phyloP scores from a whole-genome alignment of 2,888 invertebrate genomes.

The Linyphia triangularis region DNA sequence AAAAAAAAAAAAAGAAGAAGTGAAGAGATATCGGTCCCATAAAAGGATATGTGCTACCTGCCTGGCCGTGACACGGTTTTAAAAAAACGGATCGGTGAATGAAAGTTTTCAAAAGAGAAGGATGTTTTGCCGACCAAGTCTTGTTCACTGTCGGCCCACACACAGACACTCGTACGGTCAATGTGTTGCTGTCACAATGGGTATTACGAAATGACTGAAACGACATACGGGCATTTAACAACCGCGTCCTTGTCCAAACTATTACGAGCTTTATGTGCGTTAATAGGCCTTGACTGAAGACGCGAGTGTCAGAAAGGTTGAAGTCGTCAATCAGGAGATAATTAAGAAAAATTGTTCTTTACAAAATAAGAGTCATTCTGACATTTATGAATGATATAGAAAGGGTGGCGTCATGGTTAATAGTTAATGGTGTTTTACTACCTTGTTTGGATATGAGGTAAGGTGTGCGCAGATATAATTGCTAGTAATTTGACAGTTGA shows the following conservation, averaged over 20 bases:
- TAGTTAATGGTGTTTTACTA: no score
- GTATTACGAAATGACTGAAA: not conserved
- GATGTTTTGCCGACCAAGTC: not conserved
- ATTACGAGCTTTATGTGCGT: not conserved
- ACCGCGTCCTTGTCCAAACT: not conserved
- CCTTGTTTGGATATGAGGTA: no score
- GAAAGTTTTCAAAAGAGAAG: not conserved
- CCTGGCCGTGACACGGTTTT: constrained; percentile 40
- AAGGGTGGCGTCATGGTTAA: not conserved
- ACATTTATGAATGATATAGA: no score
- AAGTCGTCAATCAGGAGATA: not conserved
- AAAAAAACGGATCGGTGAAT: not conserved
- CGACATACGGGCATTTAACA: not conserved
- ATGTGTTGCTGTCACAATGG: not conserved
- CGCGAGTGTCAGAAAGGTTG: no score
- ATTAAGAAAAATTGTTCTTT: not conserved
- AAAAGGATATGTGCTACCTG: constrained; percentile 26
- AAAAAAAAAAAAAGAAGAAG: not conserved
- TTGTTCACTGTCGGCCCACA: constrained; percentile 19
- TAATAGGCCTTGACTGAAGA: not conserved
- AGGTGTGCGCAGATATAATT: no score
- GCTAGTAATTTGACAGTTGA: no score
- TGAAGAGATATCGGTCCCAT: not conserved
- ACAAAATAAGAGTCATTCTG: no score
- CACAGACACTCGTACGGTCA: not conserved